Conservation (phyloP, 2,888 invertebrate genomes). For the Escarpia spicata region DNA sequence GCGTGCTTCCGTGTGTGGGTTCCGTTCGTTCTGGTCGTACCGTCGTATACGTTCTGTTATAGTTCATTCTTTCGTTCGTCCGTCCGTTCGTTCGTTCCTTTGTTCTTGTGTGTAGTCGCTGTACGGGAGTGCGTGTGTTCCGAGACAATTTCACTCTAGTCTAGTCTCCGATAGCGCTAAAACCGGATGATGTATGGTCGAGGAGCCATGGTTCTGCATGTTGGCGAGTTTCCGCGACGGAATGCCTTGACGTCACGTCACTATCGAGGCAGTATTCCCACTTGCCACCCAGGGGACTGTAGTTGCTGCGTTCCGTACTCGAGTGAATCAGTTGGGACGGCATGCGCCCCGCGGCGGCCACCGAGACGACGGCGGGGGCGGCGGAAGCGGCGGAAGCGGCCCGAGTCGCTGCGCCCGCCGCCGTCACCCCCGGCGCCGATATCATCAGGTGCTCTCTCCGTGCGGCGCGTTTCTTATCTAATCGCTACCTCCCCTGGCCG, state of each 20-base stretch:
- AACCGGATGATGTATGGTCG: neutral
- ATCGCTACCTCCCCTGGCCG: neutral
- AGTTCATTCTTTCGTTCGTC: too few relatives aligned
- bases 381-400: neutral
- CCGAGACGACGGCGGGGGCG: neutral
- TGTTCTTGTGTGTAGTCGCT: neutral
- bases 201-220: neutral
- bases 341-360: neutral
- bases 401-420: neutral
- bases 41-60: neutral
- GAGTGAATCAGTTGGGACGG: neutral
- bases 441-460: slow-evolving; percentile 1
- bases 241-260: slow-evolving; percentile 6
- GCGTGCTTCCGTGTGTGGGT: neutral
- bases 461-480: neutral
- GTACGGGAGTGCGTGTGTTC: too few relatives aligned
- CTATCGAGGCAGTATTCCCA: neutral
- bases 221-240: neutral
- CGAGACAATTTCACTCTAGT: too few relatives aligned
- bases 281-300: neutral
- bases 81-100: neutral
- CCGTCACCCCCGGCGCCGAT: neutral
- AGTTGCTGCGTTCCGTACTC: neutral
- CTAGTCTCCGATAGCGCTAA: neutral
- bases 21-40: too few relatives aligned